Percentiles rank a stretch among this genome's conserved stretches.
Conservation (phyloP, 2,113 vertebrate species). For the Pluvianellus socialis region DNA sequence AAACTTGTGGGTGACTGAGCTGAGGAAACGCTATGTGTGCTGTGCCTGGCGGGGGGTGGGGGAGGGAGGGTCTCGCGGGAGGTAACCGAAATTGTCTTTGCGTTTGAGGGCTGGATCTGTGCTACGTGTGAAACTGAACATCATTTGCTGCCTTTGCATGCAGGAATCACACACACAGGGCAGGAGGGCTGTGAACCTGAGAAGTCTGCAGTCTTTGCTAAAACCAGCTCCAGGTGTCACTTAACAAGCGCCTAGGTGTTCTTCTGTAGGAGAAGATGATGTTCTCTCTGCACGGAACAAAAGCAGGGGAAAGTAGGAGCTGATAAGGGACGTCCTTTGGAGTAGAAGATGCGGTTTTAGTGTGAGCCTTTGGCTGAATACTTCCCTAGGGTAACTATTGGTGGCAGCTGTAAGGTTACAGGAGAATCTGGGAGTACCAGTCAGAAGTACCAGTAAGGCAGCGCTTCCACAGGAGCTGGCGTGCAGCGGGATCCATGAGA, state of each 20-base stretch:
- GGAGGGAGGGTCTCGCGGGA: background rate
- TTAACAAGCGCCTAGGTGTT: background rate
- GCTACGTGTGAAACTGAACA: accelerated
- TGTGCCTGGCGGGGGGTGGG: background rate
- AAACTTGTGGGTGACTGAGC: background rate
- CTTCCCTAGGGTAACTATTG: background rate
- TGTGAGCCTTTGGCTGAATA: background rate
- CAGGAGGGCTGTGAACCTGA: background rate
- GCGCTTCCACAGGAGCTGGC: background rate
- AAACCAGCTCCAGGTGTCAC: background rate
- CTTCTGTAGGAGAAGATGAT: background rate
- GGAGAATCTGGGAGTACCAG: background rate
- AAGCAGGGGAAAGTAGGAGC: background rate
- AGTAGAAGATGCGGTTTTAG: background rate
- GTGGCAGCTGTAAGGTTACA: background rate
- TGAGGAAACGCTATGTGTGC: background rate
- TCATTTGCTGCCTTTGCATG: background rate
- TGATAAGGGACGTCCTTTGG: background rate
- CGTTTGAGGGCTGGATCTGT: background rate
- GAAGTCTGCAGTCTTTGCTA: background rate
- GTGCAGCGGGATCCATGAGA: accelerated
- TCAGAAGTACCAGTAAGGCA: background rate
- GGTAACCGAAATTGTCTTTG: background rate
- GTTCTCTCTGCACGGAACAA: accelerated
- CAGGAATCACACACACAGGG: background rate